phyloP scores from a whole-genome alignment of 2,888 invertebrate species.

The Dyspetes luteomarginatus region DNA sequence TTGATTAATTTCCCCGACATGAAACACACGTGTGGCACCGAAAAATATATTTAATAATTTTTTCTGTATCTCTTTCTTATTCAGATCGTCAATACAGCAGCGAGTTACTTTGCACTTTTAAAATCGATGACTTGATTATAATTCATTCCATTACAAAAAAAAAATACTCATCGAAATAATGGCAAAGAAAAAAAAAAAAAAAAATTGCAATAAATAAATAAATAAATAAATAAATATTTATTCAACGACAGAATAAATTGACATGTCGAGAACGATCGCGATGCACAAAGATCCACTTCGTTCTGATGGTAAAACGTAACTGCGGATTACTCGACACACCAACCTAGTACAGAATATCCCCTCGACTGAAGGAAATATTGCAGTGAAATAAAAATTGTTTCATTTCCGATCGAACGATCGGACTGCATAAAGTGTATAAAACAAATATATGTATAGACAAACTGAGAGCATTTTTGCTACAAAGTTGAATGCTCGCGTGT shows the following conservation, averaged over 20 bases:
- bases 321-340: neutral
- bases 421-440: neutral
- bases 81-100: slow-evolving; percentile 61
- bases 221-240: too few species aligned
- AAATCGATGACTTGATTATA: slow-evolving; percentile 57
- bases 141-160: neutral
- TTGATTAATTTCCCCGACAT: too few species aligned
- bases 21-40: too few species aligned
- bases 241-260: neutral
- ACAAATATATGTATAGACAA: neutral
- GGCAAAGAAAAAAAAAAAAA: neutral
- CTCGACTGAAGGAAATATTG: neutral
- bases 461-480: neutral
- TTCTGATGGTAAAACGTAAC: neutral
- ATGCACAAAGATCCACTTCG: neutral
- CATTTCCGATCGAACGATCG: neutral
- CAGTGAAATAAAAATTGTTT: neutral
- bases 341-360: neutral
- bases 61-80: neutral
- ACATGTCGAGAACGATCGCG: too few species aligned
- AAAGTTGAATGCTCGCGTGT: neutral
- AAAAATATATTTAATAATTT: neutral
- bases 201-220: neutral
- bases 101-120: slow-evolving; percentile 58
- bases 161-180: neutral